Conservation (phyloP, 2,797 vertebrate genomes). For the Simalia tracyae region DNA sequence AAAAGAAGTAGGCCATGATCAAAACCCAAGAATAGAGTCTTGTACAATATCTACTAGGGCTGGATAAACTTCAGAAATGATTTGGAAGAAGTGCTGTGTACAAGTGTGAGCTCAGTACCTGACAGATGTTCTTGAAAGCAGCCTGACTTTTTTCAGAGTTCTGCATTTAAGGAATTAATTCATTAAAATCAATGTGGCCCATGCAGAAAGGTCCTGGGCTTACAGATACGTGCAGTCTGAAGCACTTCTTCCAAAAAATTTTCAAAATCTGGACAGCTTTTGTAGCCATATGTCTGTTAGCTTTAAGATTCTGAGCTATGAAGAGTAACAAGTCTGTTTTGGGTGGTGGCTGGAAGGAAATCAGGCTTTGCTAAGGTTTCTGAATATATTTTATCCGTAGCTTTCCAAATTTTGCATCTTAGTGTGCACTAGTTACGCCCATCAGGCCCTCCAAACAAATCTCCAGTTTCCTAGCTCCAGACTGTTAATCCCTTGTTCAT, state of each 20-base stretch:
- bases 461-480: conserved; percentile 9
- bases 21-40: neutral
- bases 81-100: neutral
- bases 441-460: conserved; percentile 5
- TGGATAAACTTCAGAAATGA: neutral
- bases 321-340: neutral
- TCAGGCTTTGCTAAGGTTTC: neutral
- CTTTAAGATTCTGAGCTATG: neutral
- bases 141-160: neutral
- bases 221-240: neutral
- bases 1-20: neutral
- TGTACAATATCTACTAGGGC: neutral
- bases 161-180: neutral
- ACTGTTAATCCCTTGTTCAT: conserved; percentile 13
- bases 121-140: neutral
- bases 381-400: neutral
- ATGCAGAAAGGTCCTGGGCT: neutral
- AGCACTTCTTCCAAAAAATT: neutral
- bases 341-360: too few species aligned
- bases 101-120: neutral
- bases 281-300: neutral
- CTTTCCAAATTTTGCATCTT: neutral
- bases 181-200: neutral
- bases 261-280: neutral
- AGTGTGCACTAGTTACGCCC: neutral